Base-by-base conservation (phyloP, 2,888 invertebrate species). In the Latrodectus hesperus region DNA sequence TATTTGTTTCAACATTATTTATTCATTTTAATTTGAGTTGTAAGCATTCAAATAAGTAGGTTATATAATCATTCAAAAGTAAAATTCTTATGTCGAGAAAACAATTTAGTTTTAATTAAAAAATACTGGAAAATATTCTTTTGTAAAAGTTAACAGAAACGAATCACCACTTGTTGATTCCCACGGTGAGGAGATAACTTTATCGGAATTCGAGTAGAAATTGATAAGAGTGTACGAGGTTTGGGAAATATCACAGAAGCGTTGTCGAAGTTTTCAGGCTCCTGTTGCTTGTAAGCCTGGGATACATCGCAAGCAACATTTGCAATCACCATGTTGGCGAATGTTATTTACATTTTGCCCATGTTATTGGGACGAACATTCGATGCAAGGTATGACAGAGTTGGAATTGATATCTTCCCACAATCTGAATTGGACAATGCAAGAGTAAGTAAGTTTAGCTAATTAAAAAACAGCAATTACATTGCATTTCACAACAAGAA, bases 311-410 rank as follows among this genome's bases (percentile, higher is more conserved):
- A 8, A 52, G n/a, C 10, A 51, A n/a, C 26, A 10, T 17, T 22
- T 14, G 68, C 17, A 26, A 22, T 11, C 14, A 79, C 26, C 12
- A 88, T 88, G 88, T 70, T 88, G 67, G 70, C 75, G 12, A 88
- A 88, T 55, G 71, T 88, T 12, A 53, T 89, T 52, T 89, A 89
- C 60, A 83, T 89, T 64, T 64, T 89, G 53, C 89, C 89, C 16
- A 89, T 89, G 89, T 9, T 89, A 14, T 38, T 89, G 75, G 89
- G 89, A 11, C 73, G 89, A 68, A 89, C 89, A 6, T 89, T 79
- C 26, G 89, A 89, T 71, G 89, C 83, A 5, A 49, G 86, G 9
- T 53, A 71, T 55, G 89, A 89, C 49, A 71, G 89, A 67, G 89
- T 89, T 55, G 89, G 89, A 52, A 83, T 89, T 0, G 89, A 89